phyloP scores from a whole-genome alignment of 2,113 vertebrate species.

The Aphyosemion australe region DNA sequence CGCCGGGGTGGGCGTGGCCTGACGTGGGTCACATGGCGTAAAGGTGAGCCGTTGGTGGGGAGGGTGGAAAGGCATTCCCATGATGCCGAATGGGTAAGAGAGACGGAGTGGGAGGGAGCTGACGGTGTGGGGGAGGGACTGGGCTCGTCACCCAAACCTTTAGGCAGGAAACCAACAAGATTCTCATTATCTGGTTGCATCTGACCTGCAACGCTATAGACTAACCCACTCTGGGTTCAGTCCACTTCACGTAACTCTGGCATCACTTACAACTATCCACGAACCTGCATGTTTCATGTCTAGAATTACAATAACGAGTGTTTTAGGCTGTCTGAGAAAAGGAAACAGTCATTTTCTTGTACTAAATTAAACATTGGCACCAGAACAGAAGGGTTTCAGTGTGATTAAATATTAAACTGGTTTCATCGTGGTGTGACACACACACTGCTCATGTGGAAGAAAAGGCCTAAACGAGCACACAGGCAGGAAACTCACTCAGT shows the following conservation, averaged over 20 bases:
- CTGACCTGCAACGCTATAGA: background rate
- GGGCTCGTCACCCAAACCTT: conserved; percentile 76
- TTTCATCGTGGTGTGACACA: no score
- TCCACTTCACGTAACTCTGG: background rate
- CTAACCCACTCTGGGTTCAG: background rate
- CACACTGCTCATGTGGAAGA: no score
- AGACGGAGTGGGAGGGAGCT: conserved; percentile 75
- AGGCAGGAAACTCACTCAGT: conserved; percentile 81
- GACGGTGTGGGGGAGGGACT: conserved; percentile 79
- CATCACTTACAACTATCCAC: background rate
- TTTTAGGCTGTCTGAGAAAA: no score
- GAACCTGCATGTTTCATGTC: no score
- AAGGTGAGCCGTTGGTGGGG: conserved; percentile 87
- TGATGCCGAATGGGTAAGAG: conserved; percentile 83
- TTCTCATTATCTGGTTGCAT: background rate
- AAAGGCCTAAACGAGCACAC: background rate
- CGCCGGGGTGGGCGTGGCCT: conserved; percentile 86
- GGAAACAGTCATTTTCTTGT: background rate
- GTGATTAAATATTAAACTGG: no score
- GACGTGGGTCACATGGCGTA: conserved; percentile 87
- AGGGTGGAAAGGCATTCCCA: conserved; percentile 88
- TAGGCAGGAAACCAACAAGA: conserved; percentile 11
- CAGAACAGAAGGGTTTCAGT: no score
- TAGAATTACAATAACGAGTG: no score
- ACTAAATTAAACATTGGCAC: no score